Base-by-base conservation (phyloP, 2,888 invertebrate genomes). In the Ametastegia equiseti region DNA sequence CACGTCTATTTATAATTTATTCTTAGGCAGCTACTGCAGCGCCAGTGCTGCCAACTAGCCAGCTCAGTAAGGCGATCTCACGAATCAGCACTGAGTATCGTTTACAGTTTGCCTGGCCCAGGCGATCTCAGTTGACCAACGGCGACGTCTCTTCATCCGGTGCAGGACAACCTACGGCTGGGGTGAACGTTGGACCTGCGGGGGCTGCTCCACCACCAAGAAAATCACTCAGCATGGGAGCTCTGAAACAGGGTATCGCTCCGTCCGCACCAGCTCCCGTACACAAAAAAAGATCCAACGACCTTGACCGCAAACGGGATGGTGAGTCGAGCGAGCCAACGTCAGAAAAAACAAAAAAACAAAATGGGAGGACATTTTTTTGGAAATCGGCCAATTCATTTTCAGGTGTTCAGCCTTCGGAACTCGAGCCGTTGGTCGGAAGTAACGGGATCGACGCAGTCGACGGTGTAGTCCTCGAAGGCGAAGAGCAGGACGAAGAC, bases 41-140 rank as follows among this genome's bases (percentile, higher is more conserved):
- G 75, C 89, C 90, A 82, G 84, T 86, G 47, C 83, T 91, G 83
- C 91, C 91, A 81, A 87, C 91, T 89, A 96, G 96, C 87, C 95
- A 96, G 91, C 93, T 95, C 90, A 94, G 94, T 92, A 93, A 96
- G 93, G 93, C 95, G 93, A 93, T 96, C 92, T 94, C 94, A 88
- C 94, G 95, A 92, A 94, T 95, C 92, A 95, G 96, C 93, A 97
- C 97, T 87, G 97, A 97, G 93, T 97, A 97, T 93, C 95, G 96
- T 88, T 95, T 97, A 92, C 97, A 97, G 94, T 97, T 97, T 93
- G 97, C 97, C 87, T 97, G 97, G 97, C 97, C 97, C 92, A 93
- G 91, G 92, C 92, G 92, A 92, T 92, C 91, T 88, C 92, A 93
- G 87, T 93, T 94, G 89, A 94, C 94, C 87, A 92, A 92, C 85